Evolutionary conservation across 2,797 vertebrate genomes (phyloP), one percentile per base, ranked within the genome.

Genomic region (Knipowitschia caucasica): DNA sequence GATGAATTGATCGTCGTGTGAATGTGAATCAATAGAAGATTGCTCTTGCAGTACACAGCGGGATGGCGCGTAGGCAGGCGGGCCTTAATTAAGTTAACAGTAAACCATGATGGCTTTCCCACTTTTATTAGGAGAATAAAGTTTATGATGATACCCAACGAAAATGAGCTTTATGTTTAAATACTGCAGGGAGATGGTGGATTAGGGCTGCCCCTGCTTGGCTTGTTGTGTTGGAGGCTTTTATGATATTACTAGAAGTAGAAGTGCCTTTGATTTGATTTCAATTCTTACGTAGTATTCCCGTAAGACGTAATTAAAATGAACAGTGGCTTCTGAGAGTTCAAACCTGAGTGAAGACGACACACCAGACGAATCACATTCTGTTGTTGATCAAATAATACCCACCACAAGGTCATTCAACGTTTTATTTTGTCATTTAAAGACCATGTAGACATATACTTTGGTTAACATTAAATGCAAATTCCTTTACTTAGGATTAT

Each of bases 41-140:
- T 86, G 83, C 79, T 80, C 83, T 80, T 81, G 76, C 80, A 58
- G 75, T 67, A 71, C 78, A 77, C 84, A 74, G 80, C 58, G 79
- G 75, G 70, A 73, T 65, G 62, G 72, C 59, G 77, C 24, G 47
- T 69, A 62, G 71, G 71, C 73, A 71, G 68, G 62, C 45, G n/a
- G n/a, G 77, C 66, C 73, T 81, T 88, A 84, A 88, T 88, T 88
- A 86, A 86, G 81, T 85, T 83, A 84, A 75, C 82, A 77, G 77
- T 83, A 73, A 84, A 85, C 77, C 75, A 63, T 40, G 21, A 77
- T 66, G 31, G 65, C 71, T 62, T 67, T 29, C 43, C 0, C 72
- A 78, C 74, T 82, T 86, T 82, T 80, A 84, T 78, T 76, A 67
- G 68, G 49, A 65, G 62, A 46, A 61, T 81, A 73, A 83, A 83